Conservation (phyloP, 2,113 vertebrate species). For the Limnothrissa miodon region DNA sequence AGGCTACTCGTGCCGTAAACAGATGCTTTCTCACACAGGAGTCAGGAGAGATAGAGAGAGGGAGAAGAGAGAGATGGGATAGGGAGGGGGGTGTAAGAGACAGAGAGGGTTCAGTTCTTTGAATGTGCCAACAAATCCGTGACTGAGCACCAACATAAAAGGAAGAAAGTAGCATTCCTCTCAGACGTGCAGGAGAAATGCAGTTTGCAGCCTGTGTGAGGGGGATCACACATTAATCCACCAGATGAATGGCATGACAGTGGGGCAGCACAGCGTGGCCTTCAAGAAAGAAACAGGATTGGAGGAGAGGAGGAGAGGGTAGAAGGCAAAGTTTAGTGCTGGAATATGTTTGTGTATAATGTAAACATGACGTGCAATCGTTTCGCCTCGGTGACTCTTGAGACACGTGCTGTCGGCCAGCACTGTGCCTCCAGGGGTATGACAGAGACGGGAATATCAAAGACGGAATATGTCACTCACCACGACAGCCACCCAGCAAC, state of each 20-base stretch:
- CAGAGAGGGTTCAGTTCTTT: constrained; percentile 3
- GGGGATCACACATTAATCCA: background rate
- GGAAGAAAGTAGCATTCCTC: background rate
- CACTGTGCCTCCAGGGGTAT: background rate
- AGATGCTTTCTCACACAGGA: background rate
- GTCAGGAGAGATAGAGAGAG: background rate
- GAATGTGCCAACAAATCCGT: constrained; percentile 8
- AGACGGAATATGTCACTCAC: background rate
- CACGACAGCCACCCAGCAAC: background rate
- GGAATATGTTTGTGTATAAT: background rate
- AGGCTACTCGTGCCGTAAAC: background rate
- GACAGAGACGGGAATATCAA: background rate
- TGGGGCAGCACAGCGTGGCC: background rate
- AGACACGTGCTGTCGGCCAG: background rate
- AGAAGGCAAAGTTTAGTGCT: background rate
- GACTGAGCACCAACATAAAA: background rate
- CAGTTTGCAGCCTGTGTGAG: background rate
- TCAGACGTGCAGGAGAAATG: background rate
- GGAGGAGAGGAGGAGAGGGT: background rate
- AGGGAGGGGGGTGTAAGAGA: background rate
- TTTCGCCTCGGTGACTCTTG: background rate
- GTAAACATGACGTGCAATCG: background rate
- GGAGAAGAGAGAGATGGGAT: background rate
- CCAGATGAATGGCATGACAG: background rate
- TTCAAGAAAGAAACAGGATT: background rate